Evolutionary conservation across 1,140 invertebrate species (phyloP).

Genomic region (Caerostris darwini): DNA sequence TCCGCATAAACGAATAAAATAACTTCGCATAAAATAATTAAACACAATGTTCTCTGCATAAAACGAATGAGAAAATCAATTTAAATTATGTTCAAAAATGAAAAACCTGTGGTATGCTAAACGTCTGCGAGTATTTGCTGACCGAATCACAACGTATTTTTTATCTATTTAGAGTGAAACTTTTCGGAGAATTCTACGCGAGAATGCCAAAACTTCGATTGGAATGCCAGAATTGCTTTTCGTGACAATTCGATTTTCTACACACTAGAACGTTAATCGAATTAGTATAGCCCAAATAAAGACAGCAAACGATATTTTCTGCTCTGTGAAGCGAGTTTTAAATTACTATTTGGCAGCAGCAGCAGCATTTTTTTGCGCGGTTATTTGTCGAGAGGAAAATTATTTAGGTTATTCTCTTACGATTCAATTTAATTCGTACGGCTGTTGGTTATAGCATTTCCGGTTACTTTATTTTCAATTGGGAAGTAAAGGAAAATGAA

Average conservation of each 20-base stretch:
- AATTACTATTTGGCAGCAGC: background rate
- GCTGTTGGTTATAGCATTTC: background rate
- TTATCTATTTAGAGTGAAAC: background rate
- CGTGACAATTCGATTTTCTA: background rate
- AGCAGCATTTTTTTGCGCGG: background rate
- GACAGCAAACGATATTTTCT: background rate
- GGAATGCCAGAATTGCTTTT: background rate
- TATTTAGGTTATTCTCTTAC: background rate
- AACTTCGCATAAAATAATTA: too few relatives aligned
- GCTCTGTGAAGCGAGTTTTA: background rate
- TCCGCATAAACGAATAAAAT: too few relatives aligned
- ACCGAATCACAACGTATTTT: too few relatives aligned
- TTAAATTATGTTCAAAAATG: too few relatives aligned
- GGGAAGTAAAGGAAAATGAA: too few relatives aligned
- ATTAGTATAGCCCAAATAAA: background rate
- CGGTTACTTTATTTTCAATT: background rate
- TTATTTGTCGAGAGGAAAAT: background rate
- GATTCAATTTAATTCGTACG: background rate
- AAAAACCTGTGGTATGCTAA: too few relatives aligned
- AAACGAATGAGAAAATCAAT: too few relatives aligned
- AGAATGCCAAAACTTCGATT: background rate
- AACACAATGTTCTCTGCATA: too few relatives aligned
- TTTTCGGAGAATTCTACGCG: background rate
- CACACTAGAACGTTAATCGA: background rate
- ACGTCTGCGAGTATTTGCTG: too few relatives aligned